A percentile compares a stretch with the other conserved stretches of the same genome.
Conservation (phyloP, 2,888 invertebrate genomes). For the Leptopterna dolabrata region DNA sequence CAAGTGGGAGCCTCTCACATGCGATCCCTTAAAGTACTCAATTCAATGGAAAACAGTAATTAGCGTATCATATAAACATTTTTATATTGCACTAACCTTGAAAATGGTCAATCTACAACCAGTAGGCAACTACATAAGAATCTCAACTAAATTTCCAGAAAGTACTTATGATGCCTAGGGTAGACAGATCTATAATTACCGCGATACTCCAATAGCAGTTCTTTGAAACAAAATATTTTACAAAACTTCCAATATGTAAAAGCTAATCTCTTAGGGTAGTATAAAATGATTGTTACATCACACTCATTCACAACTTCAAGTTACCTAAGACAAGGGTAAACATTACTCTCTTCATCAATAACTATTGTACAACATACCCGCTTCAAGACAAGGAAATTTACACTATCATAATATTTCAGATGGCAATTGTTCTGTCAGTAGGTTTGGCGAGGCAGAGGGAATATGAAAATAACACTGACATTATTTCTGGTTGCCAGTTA, state of each 20-base stretch:
- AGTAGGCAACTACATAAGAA: conserved; percentile 14
- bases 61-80: not conserved
- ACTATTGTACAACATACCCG: not conserved
- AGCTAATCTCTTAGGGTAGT: conserved; percentile 41
- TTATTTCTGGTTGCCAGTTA: not conserved
- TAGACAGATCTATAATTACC: not conserved
- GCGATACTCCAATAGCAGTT: conserved; percentile 5
- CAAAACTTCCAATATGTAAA: conserved; percentile 9
- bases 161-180: not conserved
- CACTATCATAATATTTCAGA: not conserved
- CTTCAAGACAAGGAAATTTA: not conserved
- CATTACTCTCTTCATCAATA: not conserved
- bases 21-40: not conserved
- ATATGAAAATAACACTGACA: not conserved
- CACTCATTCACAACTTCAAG: conserved; percentile 39
- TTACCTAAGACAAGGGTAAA: conserved; percentile 33
- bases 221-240: conserved; percentile 18
- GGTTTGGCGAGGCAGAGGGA: not conserved
- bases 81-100: conserved; percentile 35
- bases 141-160: not conserved
- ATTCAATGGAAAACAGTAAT: not conserved
- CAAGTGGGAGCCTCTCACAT: not conserved
- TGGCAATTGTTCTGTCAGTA: not conserved
- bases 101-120: conserved; percentile 10
- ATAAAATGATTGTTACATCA: conserved; percentile 49